phyloP scores from a whole-genome alignment of 2,888 invertebrate genomes.

The Frankliniella fusca region DNA sequence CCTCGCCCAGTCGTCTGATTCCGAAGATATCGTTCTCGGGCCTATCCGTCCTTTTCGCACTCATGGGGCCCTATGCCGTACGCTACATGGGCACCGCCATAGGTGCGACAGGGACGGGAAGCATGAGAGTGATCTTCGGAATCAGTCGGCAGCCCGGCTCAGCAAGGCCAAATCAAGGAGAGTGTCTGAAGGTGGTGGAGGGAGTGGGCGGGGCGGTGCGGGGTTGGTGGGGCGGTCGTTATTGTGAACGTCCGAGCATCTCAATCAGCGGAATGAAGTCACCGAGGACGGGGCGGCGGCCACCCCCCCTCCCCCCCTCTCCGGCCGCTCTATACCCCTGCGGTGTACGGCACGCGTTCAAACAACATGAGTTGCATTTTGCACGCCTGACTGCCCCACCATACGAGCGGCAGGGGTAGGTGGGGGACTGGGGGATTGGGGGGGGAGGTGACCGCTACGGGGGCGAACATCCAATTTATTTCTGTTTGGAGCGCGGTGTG shows the following conservation, averaged over 20 bases:
- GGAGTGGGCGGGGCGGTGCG: too few species aligned
- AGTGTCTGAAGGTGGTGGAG: too few species aligned
- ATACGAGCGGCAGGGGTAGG: too few species aligned
- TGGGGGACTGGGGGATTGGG: not conserved
- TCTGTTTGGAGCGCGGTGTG: constrained; percentile 8
- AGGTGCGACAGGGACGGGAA: too few species aligned
- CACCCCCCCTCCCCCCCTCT: not conserved
- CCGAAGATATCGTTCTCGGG: too few species aligned
- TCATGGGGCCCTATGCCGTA: too few species aligned
- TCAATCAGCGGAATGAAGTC: constrained; percentile 17
- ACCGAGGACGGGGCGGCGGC: not conserved
- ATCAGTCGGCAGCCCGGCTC: too few species aligned
- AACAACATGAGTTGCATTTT: not conserved
- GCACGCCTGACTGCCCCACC: constrained; percentile 8
- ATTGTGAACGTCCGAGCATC: not conserved
- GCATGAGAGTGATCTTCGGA: too few species aligned
- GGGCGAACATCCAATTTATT: constrained; percentile 21
- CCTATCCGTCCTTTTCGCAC: too few species aligned
- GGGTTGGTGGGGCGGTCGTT: not conserved
- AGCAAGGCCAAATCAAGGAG: too few species aligned
- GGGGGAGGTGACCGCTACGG: not conserved
- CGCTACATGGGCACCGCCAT: too few species aligned
- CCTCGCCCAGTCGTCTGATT: not conserved
- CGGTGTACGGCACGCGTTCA: not conserved
- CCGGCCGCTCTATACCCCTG: not conserved